A percentile compares a stretch with the other conserved stretches of the same genome.
phyloP scores from a whole-genome alignment of 2,888 invertebrate species.

The Aspidiotus destructor region DNA sequence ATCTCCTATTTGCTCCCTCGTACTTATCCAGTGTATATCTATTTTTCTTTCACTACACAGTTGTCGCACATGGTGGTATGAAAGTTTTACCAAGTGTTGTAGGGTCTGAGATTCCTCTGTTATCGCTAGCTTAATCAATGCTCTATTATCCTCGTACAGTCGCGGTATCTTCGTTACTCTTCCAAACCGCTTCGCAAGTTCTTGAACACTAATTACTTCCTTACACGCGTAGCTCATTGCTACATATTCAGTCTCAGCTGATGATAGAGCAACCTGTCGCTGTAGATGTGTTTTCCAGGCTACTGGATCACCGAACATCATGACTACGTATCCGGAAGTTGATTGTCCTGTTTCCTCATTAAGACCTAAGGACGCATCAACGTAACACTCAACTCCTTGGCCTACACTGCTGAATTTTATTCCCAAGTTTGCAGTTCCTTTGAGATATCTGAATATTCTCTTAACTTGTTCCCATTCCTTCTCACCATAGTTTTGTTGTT shows the following conservation, averaged over 20 bases:
- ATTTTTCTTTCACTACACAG: background rate
- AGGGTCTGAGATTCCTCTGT: background rate
- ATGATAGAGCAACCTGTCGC: background rate
- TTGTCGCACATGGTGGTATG: background rate
- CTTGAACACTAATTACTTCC: background rate
- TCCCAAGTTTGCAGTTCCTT: constrained; percentile 1
- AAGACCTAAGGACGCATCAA: background rate
- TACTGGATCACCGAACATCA: background rate
- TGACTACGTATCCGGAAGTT: background rate
- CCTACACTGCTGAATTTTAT: background rate
- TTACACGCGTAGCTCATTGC: background rate
- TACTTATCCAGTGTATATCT: background rate
- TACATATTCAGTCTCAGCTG: background rate
- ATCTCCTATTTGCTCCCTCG: background rate
- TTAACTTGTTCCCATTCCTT: background rate
- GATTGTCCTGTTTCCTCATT: background rate
- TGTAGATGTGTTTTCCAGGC: background rate
- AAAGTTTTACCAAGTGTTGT: background rate
- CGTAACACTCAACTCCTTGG: background rate
- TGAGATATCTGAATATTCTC: background rate
- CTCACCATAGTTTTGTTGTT: background rate
- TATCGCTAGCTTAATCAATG: background rate
- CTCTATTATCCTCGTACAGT: background rate
- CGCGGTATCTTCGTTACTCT: background rate
- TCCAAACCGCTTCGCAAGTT: background rate